Base-by-base conservation (phyloP, 2,113 vertebrate genomes). In the Tricholaema leucomelas region DNA sequence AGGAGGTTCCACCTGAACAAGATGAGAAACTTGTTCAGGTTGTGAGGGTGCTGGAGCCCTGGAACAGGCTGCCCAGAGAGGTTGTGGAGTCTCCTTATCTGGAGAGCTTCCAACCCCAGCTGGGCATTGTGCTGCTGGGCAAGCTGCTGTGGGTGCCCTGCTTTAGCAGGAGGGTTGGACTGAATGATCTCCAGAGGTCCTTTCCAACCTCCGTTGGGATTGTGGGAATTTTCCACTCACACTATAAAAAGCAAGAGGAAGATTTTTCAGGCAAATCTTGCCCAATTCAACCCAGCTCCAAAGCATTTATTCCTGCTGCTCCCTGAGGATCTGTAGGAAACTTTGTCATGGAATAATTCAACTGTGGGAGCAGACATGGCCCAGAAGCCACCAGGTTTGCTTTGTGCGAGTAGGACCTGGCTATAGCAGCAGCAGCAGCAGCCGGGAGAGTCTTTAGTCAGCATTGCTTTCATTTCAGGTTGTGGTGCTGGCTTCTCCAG, bases 381-480 rank as follows among this genome's bases (percentile, higher is more conserved):
- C 56, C 31, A 20, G 30, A 38, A 54, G n/a, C 54, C 30, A 27
- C 20, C 20, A 2, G 2, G 44, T 42, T 23, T 48, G 23, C 38
- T 46, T 23, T 2, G 1, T 15, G 23, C 28, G 15, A 2, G 2
- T 8, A 3, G 48, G 36, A 24, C 44, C 59, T 20, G 65, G 27
- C 58, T 44, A 50, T 15, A 52, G 50, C 12, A 15, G 2, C 77
- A 52, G 50, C 12, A 15, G 2, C 77, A 52, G 35, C 55, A 33
- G 80, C 70, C 12, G 23, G 40, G 15, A 42, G 27, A 21, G 66
- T 35, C 13, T 50, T 21, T 31, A 2, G 31, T 24, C 1, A 4
- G 44, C 3, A 1, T 11, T 18, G 31, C 46, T 17, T 27, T 24
- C 17, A 0, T 15, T 44, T 19, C 8, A 0, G 2, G 3, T 30